Evolutionary conservation across 2,113 vertebrate species (phyloP), one percentile per base, ranked within the genome.

Genomic region (Peromyscus californicus): DNA sequence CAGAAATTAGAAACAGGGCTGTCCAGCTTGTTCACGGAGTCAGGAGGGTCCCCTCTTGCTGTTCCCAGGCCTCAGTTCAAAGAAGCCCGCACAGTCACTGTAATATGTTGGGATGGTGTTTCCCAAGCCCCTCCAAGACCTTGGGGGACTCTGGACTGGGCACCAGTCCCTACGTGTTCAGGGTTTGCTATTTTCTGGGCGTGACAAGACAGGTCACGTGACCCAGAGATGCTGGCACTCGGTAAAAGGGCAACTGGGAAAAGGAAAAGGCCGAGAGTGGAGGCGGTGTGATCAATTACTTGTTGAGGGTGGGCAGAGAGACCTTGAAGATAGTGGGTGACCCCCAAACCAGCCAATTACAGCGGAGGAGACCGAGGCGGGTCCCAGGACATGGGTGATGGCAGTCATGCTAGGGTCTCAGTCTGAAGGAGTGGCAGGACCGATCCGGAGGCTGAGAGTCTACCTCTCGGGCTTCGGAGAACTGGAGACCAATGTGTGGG

Each of bases 311-410:
- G 9, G 61, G 5, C 70, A 12, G 21, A 84, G 72, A 57, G 29
- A 19, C 54, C 83, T 57, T 51, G 67, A 83, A 31, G 36, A 74
- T 21, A 54, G 42, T 15, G 33, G 45, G 39, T 39, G 16, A 59
- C 51, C 83, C n/a, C 90, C n/a, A 67, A 90, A n/a, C 61, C 10
- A 51, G 65, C 17, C n/a, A 33, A 8, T 65, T 31, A 36, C 54
- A 39, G 48, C 42, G 6, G 51, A 84, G 42, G 86, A 82, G 91
- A 91, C 0, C 0, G 63, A 82, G n/a, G 2, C 0, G 1, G 93
- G 22, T 5, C 21, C n/a, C 54, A 26, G 70, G 2, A 1, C 31
- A 48, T 3, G 76, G 45, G 33, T 21, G 0, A 57, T 0, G 1
- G 78, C 69, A 9, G 33, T 48, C 31, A 54, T 5, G 10, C 29